Evolutionary conservation across 2,888 invertebrate species (phyloP).

Genomic region (Himalopsyche japonica): DNA sequence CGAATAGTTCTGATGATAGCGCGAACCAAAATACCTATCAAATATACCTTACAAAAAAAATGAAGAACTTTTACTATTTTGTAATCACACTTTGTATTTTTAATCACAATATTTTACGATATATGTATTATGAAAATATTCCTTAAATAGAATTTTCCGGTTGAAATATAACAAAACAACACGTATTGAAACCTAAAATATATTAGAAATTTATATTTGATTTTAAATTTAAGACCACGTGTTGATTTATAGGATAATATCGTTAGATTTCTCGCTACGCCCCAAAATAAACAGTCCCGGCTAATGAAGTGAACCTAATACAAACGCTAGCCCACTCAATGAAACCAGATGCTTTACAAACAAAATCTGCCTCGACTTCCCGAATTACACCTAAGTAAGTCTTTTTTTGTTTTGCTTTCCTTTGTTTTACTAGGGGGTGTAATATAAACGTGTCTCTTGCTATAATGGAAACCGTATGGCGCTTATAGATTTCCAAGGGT

Average conservation of each 20-base stretch:
- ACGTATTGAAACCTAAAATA: too few relatives aligned
- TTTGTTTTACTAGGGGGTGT: neutral
- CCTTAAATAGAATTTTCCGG: too few relatives aligned
- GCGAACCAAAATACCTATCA: too few relatives aligned
- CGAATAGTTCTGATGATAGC: too few relatives aligned
- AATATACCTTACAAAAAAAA: too few relatives aligned
- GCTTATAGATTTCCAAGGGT: neutral
- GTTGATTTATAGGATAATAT: neutral
- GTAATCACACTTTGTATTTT: too few relatives aligned
- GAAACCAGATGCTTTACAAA: constrained; percentile 37
- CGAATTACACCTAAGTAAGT: neutral
- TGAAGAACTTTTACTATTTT: too few relatives aligned
- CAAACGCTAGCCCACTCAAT: constrained; percentile 33
- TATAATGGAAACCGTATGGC: neutral
- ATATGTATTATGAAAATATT: too few relatives aligned
- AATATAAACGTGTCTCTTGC: neutral
- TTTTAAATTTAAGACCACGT: neutral
- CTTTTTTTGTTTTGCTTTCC: neutral
- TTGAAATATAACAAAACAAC: too few relatives aligned
- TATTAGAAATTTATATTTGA: too few relatives aligned
- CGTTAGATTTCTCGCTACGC: neutral
- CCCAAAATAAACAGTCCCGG: neutral
- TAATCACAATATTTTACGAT: too few relatives aligned
- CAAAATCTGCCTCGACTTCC: constrained; percentile 22
- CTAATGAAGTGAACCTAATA: constrained; percentile 35